phyloP scores from a whole-genome alignment of 2,113 vertebrate species.

The Piliocolobus tephrosceles region DNA sequence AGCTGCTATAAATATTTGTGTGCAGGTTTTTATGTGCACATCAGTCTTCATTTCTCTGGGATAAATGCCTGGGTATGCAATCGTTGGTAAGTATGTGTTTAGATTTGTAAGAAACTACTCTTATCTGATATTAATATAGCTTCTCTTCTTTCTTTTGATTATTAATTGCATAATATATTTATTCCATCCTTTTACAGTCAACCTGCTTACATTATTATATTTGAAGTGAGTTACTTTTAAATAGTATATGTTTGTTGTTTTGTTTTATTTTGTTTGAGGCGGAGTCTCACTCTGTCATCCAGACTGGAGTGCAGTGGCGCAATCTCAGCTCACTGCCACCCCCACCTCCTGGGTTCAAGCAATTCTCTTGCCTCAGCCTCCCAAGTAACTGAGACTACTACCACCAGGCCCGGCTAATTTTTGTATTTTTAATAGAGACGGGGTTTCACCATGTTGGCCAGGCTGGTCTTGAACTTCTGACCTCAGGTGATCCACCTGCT shows the following conservation, averaged over 20 bases:
- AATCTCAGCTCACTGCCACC: background rate
- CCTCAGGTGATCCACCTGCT: background rate
- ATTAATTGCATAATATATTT: background rate
- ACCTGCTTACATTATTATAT: background rate
- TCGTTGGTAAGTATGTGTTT: background rate
- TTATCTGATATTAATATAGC: background rate
- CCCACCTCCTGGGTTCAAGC: background rate
- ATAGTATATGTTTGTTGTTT: background rate
- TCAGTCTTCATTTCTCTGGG: background rate
- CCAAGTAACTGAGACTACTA: background rate
- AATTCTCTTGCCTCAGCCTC: background rate
- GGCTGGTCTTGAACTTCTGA: background rate
- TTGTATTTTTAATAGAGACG: background rate
- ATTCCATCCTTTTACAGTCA: background rate
- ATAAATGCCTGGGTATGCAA: background rate
- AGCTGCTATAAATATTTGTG: background rate
- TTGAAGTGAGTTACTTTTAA: background rate
- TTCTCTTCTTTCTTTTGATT: background rate
- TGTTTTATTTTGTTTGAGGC: background rate
- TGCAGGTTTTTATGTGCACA: background rate
- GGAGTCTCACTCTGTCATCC: background rate
- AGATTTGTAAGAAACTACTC: background rate
- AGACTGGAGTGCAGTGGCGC: background rate
- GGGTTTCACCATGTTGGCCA: background rate
- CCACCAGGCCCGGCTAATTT: background rate